Conservation (phyloP, 1,140 invertebrate species). For the Brachionus angularis region DNA sequence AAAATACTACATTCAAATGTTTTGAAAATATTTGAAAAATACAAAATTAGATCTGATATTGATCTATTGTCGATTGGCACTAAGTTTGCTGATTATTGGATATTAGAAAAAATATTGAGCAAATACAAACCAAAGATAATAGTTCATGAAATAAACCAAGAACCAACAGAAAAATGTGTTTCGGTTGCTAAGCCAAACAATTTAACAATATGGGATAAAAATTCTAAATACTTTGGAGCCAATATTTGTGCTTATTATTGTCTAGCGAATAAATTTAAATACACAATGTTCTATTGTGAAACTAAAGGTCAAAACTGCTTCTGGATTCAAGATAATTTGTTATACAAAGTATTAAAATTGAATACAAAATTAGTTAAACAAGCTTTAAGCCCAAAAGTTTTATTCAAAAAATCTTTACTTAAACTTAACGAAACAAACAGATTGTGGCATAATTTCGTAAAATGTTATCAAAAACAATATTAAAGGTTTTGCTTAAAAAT, state of each 20-base stretch:
- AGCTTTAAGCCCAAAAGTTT: not conserved
- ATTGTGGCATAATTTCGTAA: too few species aligned
- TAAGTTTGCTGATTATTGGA: conserved; percentile 38
- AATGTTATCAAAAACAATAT: too few species aligned
- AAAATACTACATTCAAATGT: conserved; percentile 23
- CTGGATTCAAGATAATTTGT: conserved; percentile 21
- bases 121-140: conserved; percentile 1
- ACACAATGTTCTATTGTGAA: conserved; percentile 41
- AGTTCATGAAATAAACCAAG: conserved; percentile 35
- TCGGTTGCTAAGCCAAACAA: conserved; percentile 3
- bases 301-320: conserved; percentile 35
- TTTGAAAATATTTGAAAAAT: conserved; percentile 3
- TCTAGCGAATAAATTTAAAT: not conserved
- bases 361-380: not conserved
- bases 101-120: conserved; percentile 13
- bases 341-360: not conserved
- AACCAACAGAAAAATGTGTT: conserved; percentile 28
- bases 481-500: too few species aligned
- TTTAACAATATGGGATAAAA: conserved; percentile 7
- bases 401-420: not conserved
- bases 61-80: conserved; percentile 27
- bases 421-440: not conserved
- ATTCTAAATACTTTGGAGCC: conserved; percentile 20
- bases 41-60: not conserved
- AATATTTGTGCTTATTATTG: conserved; percentile 41